Evolutionary conservation across 2,113 vertebrate species (phyloP), one percentile per base, ranked within the genome.

Genomic region (Pardalotus punctatus): DNA sequence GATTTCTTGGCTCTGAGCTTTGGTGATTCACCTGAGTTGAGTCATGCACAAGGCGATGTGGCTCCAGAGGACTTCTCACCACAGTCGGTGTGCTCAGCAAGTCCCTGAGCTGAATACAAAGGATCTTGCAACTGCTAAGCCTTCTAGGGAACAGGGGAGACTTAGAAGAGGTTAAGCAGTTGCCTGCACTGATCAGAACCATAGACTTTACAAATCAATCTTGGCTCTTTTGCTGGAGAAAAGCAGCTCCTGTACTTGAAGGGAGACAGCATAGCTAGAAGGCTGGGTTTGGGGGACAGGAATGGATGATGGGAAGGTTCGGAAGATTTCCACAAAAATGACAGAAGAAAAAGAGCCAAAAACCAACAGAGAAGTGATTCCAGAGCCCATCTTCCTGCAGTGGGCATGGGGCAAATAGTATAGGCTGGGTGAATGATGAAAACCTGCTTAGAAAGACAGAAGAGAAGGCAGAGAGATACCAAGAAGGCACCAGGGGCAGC

Each of bases 1-100:
- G 74, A 81, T 94, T 94, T 93, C 76, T 90, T 96, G 94, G 90
- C 87, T 18, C 74, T 51, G 47, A 73, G 56, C 5, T 2, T 43
- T 40, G n/a, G 48, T 90, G 92, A 93, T 90, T 96, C 90, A 96
- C 96, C 96, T 94, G 90, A 82, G n/a, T n/a, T 80, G 90, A 87
- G 78, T 87, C 89, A 90, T 24, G 29, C 81, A 43, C 21, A 16
- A 72, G 87, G 74, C 1, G 0, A 29, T 12, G 57, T 72, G 81
- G 70, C 71, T 90, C 74, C 90, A 93, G 87, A 95, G 95, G 57
- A 9, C 35, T 92, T 96, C 81, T 58, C 85, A 53, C 40, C 3
- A 3, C 27, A 40, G 51, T 5, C 0, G 0, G 54, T 47, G 81
- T 23, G 60, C 81, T 92, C 89, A 91, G 88, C 95, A 89, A 71